Evolutionary conservation across 1,140 invertebrate species (phyloP), one percentile per base, ranked within the genome.

Genomic region (Bombus pyrosoma): DNA sequence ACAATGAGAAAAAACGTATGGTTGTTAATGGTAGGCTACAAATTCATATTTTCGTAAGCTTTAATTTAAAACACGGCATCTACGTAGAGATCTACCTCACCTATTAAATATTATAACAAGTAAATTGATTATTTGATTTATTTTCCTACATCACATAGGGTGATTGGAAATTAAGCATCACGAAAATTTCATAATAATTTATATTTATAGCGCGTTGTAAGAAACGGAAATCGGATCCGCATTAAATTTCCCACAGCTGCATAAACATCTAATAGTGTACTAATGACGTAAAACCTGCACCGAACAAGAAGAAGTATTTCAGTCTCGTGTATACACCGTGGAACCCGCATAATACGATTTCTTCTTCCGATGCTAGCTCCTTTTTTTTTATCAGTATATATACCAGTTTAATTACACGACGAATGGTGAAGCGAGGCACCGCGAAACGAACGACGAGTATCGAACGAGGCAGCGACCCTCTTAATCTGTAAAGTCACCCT

Each of bases 401-500:
- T 15, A 59, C 62, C 34, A 37, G 62, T 78, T 57, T 79, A 84
- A 84, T 84, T 84, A 80, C 75, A 25, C 43, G 39, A 32, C 53
- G 64, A 77, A 28, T 22, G 28, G 37, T 8, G 34, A 6, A 59
- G 2, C 41, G 32, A 18, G 15, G n/a, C 32, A 37, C 22, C 25
- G 57, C 53, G 13, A 72, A 80, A 62, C 41, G 83, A 86, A 83
- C 83, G 79, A 37, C 5, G 47, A 57, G 41, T 57, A 53, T 39
- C 39, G 57, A 15, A 37, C 47, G 39, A 62, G 25, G 8, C 37
- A 10, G 10, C 74, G 77, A 91, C 90, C 90, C 90, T 89, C 74
- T 85, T 91, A 91, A 91, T 91, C 90, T 81, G 83, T 68, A 85
- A 91, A 93, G 92, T 92, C 92, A 92, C 89, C 86, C 90, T 85